Percentiles rank a stretch among this genome's conserved stretches.
Evolutionary conservation across 2,113 vertebrate species (phyloP).

Genomic region (Amazona guildingii): DNA sequence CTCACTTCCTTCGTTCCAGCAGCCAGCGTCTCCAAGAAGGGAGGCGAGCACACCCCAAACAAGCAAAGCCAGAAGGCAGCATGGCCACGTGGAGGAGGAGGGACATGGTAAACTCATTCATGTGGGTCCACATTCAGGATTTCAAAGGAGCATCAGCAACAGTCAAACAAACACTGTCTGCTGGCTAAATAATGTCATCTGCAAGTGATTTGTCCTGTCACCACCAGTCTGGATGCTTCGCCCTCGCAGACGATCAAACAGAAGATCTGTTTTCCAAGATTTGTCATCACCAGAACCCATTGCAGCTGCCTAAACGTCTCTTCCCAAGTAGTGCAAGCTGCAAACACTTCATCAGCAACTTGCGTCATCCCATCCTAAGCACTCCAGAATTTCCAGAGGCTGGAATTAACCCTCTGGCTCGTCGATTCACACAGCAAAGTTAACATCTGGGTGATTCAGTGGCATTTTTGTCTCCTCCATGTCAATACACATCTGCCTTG

Average conservation of each 20-base stretch:
- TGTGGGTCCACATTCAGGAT: not conserved
- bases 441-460: not conserved
- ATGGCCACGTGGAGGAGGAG: not conserved
- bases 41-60: not conserved
- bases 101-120: not conserved
- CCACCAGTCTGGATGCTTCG: slow-evolving; percentile 9
- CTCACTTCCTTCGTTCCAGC: not conserved
- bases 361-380: not conserved
- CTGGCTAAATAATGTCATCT: slow-evolving; percentile 15
- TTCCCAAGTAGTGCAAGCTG: slow-evolving; percentile 17
- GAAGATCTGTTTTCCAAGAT: slow-evolving; percentile 55
- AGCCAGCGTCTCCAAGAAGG: not conserved
- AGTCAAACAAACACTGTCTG: slow-evolving; percentile 40
- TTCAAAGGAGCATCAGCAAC: slow-evolving; percentile 20
- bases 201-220: slow-evolving; percentile 33
- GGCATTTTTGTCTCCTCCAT: not conserved
- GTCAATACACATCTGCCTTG: fast-evolving
- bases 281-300: slow-evolving; percentile 24
- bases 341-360: slow-evolving; percentile 26
- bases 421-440: not conserved
- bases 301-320: slow-evolving; percentile 1
- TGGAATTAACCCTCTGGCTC: not conserved
- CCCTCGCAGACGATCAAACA: slow-evolving; percentile 45
- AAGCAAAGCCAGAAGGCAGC: not conserved
- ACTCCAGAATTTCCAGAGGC: not conserved